Conservation (phyloP, 2,113 vertebrate species). For the Mesocricetus auratus region DNA sequence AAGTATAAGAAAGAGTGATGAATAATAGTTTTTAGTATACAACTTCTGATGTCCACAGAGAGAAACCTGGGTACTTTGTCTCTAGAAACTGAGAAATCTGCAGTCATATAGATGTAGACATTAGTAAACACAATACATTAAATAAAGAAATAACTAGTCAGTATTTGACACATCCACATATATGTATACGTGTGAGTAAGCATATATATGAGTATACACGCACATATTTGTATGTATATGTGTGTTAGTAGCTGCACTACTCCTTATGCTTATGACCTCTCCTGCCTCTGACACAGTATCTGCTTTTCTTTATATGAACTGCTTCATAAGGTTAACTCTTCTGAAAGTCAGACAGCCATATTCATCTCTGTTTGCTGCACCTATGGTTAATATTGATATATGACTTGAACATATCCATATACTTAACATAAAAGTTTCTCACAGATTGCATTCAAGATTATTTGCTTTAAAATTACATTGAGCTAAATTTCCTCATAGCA, state of each 20-base stretch:
- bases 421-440: neutral
- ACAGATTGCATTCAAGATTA: neutral
- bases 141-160: neutral
- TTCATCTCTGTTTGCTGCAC: neutral
- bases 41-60: neutral
- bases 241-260: neutral
- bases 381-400: neutral
- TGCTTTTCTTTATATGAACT: neutral
- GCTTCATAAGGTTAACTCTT: conserved; percentile 1
- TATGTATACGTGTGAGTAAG: neutral
- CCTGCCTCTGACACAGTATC: neutral
- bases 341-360: neutral
- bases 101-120: neutral
- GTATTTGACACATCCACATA: neutral
- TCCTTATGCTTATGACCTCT: neutral
- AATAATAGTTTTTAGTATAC: neutral
- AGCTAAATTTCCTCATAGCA: neutral
- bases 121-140: neutral
- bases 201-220: neutral
- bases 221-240: neutral
- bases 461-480: neutral
- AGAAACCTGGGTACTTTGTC: neutral
- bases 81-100: conserved; percentile 27
- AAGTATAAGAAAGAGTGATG: neutral
- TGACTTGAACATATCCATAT: neutral